Percentiles rank a stretch among this genome's conserved stretches.
Evolutionary conservation across 2,888 invertebrate species (phyloP).

Genomic region (Nomada ferruginata): DNA sequence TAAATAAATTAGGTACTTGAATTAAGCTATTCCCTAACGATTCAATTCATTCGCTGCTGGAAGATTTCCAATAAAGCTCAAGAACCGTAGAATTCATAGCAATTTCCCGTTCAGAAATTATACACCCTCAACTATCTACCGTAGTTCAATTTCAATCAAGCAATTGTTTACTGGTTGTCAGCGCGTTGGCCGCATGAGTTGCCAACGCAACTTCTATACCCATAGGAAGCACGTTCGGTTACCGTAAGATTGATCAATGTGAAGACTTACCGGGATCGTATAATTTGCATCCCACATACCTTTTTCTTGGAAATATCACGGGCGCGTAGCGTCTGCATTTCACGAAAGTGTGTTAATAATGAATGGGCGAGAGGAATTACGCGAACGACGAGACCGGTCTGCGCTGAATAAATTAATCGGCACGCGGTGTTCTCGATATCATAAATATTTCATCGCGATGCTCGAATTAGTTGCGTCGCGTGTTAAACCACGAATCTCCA

Average conservation of each 20-base stretch:
- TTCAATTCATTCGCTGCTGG: too few species aligned
- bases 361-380: slow-evolving; percentile 26
- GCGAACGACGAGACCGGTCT: slow-evolving; percentile 28
- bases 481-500: neutral
- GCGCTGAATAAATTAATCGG: slow-evolving; percentile 39
- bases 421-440: neutral
- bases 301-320: neutral
- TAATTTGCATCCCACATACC: slow-evolving; percentile 34
- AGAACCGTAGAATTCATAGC: too few species aligned
- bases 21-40: too few species aligned
- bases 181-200: neutral
- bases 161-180: too few species aligned
- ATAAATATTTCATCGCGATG: neutral
- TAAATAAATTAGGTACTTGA: too few species aligned
- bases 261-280: neutral
- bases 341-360: slow-evolving; percentile 50
- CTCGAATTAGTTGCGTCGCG: slow-evolving; percentile 37
- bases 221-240: slow-evolving; percentile 11
- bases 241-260: slow-evolving; percentile 29
- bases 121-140: neutral
- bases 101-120: neutral
- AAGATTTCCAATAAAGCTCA: too few species aligned
- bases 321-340: slow-evolving; percentile 11
- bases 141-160: neutral
- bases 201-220: neutral